A percentile compares a stretch with the other conserved stretches of the same genome.
Evolutionary conservation across 2,113 vertebrate species (phyloP).

Genomic region (Desmodus rotundus): DNA sequence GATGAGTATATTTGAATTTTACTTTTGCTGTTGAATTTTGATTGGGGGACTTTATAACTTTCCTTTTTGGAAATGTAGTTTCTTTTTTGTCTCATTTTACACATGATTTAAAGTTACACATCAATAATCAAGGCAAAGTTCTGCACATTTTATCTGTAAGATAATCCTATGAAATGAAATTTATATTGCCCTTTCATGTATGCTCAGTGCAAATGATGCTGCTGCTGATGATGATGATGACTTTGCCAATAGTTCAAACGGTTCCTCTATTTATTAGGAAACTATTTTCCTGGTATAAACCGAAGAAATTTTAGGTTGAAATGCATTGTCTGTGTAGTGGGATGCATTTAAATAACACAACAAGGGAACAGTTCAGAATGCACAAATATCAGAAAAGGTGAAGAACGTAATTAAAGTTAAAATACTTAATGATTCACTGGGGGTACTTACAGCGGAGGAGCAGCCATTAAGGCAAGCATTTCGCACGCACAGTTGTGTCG

Average conservation of each 20-base stretch:
- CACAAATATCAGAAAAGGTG: neutral
- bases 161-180: neutral
- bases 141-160: neutral
- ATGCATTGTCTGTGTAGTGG: neutral
- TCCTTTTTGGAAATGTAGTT: neutral
- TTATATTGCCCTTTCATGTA: neutral
- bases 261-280: neutral
- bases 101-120: neutral
- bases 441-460: neutral
- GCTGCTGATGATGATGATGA: neutral
- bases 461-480: neutral
- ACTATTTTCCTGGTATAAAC: neutral
- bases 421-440: neutral
- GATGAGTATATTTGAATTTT: neutral
- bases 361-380: neutral
- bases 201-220: neutral
- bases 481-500: neutral
- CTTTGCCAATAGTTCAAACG: neutral
- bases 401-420: neutral
- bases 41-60: neutral
- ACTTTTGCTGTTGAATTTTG: neutral
- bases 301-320: neutral
- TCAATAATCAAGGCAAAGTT: neutral
- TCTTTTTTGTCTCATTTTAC: neutral
- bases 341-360: neutral